Evolutionary conservation across 2,797 vertebrate genomes (phyloP), one percentile per base, ranked within the genome.

Genomic region (Myotis vivesi): DNA sequence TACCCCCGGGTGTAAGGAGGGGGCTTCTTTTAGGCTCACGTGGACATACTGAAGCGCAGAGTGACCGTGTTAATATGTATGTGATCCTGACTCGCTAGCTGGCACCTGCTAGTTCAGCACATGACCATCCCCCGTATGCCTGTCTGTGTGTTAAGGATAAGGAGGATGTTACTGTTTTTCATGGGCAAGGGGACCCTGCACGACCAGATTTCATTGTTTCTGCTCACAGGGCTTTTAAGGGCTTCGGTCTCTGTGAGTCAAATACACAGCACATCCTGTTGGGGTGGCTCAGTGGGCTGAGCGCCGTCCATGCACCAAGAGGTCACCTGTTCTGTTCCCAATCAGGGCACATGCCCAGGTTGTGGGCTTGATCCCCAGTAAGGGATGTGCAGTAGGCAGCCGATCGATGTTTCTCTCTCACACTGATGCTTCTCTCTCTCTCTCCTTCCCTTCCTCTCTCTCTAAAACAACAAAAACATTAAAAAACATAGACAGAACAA

Each of bases 121-220:
- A 13, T 59, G 87, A 62, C 90, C 85, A 49, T 41, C 87, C 23
- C 59, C 89, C 93, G 90, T 93, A 83, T 88, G 94, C 94, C 89
- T 36, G 33, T 62, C 66, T 53, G 69, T 53, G 69, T 76, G 76
- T 6, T 28, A 69, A 94, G 49, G 53, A 64, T 13, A 57, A 68
- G 87, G 79, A 72, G 64, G 59, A 66, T 44, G 23, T 68, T 71
- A 73, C 7, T 93, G 55, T 83, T 80, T 92, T 79, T 33, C 49
- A 28, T 59, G 49, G 68, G 20, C 72, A 49, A 86, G 41, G 68
- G 36, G 88, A 83, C 30, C 15, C 41, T 57, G 36, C 6, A 62
- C n/a, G 79, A 46, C n/a, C 77, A 72, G 49, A 49, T 89, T 92
- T 92, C 90, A 53, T 87, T 90, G 53, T 66, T 93, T 53, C 69